These are phyloP conservation scores for Kradibia gibbosae DNA, from an alignment of 1,140 invertebrate genomes.

Conservation along the genomic window DNA sequence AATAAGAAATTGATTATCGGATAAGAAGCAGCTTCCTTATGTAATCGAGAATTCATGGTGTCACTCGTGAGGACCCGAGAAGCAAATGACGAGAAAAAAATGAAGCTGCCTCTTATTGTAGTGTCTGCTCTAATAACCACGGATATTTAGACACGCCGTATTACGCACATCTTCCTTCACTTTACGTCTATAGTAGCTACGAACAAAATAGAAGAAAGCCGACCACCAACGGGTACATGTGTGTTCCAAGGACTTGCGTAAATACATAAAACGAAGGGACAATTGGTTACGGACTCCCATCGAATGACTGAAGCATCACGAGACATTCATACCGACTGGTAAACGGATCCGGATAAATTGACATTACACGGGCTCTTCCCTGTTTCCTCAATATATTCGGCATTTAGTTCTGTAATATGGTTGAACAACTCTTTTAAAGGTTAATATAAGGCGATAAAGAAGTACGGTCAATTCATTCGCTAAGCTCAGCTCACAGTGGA, in stretches of 20 bases:
- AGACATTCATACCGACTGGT: not conserved
- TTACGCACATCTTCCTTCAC: slow-evolving; percentile 45
- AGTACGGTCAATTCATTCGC: slow-evolving; percentile 3
- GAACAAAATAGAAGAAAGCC: slow-evolving; percentile 48
- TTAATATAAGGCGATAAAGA: not conserved
- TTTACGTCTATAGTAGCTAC: slow-evolving; percentile 32
- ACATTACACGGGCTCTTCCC: slow-evolving; percentile 47
- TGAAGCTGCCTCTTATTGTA: slow-evolving; percentile 45
- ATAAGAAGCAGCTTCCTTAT: not conserved
- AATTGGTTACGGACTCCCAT: not conserved
- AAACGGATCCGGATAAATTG: slow-evolving; percentile 25
- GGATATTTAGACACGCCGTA: slow-evolving; percentile 56
- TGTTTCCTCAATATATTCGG: not conserved
- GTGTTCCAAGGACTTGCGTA: not conserved
- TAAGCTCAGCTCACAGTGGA: not conserved
- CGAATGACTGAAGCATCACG: not conserved
- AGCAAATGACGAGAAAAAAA: slow-evolving; percentile 45
- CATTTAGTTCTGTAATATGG: slow-evolving; percentile 46
- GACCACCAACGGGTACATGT: slow-evolving; percentile 52
- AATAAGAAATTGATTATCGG: slow-evolving; percentile 30
- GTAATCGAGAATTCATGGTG: not conserved
- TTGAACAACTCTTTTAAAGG: not conserved
- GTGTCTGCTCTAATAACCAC: slow-evolving; percentile 35
- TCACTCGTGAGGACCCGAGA: not conserved
- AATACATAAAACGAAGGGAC: not conserved